Conservation (phyloP, 2,797 vertebrate species). For the Coregonus sp. region DNA sequence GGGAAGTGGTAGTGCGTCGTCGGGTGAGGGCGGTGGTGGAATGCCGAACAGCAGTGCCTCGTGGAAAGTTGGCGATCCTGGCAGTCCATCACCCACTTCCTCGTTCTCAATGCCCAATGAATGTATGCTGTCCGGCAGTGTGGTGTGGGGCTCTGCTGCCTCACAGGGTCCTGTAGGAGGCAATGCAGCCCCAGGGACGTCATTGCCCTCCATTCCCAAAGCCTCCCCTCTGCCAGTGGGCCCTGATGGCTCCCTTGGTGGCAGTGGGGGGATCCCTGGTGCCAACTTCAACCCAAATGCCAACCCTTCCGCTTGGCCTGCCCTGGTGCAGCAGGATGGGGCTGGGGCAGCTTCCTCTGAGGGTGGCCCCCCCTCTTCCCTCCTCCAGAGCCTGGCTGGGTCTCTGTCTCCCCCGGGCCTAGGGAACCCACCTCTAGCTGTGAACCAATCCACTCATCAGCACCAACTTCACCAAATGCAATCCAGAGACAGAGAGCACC, state of each 20-base stretch:
- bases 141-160: slow-evolving; percentile 75
- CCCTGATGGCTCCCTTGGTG: slow-evolving; percentile 87
- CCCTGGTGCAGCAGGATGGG: slow-evolving; percentile 93
- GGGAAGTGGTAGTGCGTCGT: slow-evolving; percentile 25
- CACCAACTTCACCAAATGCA: slow-evolving; percentile 84
- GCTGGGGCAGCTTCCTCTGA: slow-evolving; percentile 68
- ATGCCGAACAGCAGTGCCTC: slow-evolving; percentile 88
- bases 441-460: slow-evolving; percentile 84
- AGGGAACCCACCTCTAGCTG: slow-evolving; percentile 75
- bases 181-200: slow-evolving; percentile 68
- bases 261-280: slow-evolving; percentile 82
- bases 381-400: slow-evolving; percentile 68
- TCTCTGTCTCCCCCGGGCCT: slow-evolving; percentile 68
- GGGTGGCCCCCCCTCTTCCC: slow-evolving; percentile 72
- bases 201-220: slow-evolving; percentile 79
- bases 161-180: slow-evolving; percentile 78
- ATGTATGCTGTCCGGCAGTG: slow-evolving; percentile 81
- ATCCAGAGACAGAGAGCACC: slow-evolving; percentile 79
- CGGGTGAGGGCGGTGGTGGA: slow-evolving; percentile 82
- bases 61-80: slow-evolving; percentile 66
- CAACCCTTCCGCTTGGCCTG: slow-evolving; percentile 99
- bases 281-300: slow-evolving; percentile 99
- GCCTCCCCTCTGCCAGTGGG: slow-evolving; percentile 76
- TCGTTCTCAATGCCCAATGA: slow-evolving; percentile 81
- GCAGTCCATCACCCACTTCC: slow-evolving; percentile 75